These are phyloP conservation scores for Ctenoplectra terminalis DNA, from an alignment of 1,140 invertebrate species.

Conservation along the genomic window DNA sequence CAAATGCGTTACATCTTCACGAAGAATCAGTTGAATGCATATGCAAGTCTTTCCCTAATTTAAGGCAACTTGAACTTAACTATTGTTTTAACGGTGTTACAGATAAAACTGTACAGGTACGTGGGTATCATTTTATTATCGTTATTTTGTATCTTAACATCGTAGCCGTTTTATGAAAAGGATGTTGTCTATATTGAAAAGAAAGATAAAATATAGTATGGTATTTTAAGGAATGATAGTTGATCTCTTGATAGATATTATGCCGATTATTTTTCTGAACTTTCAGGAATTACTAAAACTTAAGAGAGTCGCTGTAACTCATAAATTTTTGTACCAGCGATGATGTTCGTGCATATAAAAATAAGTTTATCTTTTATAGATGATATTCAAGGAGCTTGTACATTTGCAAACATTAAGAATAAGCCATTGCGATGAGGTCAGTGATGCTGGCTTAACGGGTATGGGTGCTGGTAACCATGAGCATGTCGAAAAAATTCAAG, in stretches of 20 bases:
- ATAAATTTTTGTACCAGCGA: constrained; percentile 33
- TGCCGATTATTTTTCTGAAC: constrained; percentile 29
- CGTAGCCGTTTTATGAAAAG: not conserved
- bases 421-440: constrained; percentile 86
- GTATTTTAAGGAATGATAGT: not conserved
- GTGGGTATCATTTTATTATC: not conserved
- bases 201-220: not conserved
- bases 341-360: constrained; percentile 32
- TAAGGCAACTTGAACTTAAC: constrained; percentile 86
- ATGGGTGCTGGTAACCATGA: constrained; percentile 74
- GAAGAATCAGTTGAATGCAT: constrained; percentile 85
- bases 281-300: constrained; percentile 38
- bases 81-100: constrained; percentile 87
- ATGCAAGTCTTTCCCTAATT: constrained; percentile 83
- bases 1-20: constrained; percentile 85
- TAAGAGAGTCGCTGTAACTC: constrained; percentile 28
- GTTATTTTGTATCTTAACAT: not conserved
- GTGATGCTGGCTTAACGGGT: constrained; percentile 87
- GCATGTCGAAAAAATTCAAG: constrained; percentile 72
- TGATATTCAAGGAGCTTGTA: constrained; percentile 85
- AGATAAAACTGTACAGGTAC: constrained; percentile 84
- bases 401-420: constrained; percentile 85
- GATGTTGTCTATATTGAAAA: not conserved
- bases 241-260: not conserved
- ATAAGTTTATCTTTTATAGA: constrained; percentile 74